Percentiles rank a stretch among this genome's conserved stretches.
These are phyloP conservation scores for Nephila pilipes DNA, from an alignment of 1,140 invertebrate species.

Conservation along the genomic window DNA sequence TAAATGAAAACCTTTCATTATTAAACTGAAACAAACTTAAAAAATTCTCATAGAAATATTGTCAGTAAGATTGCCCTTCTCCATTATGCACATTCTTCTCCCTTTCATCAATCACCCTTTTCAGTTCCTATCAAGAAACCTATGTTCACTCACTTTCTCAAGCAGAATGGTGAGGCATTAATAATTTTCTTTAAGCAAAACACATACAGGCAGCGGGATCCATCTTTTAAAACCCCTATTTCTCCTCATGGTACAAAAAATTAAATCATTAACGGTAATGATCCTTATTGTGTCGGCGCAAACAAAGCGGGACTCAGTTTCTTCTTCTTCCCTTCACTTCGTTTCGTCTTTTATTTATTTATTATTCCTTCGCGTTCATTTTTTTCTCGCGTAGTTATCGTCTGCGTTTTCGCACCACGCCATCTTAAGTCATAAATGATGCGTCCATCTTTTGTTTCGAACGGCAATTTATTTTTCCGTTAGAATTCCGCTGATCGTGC, in stretches of 20 bases:
- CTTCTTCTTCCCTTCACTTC: constrained; percentile 67
- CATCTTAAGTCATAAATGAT: constrained; percentile 68
- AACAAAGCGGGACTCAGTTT: constrained; percentile 45
- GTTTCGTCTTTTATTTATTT: constrained; percentile 58
- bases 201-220: constrained; percentile 9
- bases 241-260: constrained; percentile 65
- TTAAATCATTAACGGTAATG: constrained; percentile 71
- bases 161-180: constrained; percentile 67
- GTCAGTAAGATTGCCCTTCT: constrained; percentile 5
- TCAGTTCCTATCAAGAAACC: constrained; percentile 59
- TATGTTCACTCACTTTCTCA: background rate
- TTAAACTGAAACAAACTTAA: background rate
- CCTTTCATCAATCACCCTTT: background rate
- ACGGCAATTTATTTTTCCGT: constrained; percentile 72
- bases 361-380: background rate
- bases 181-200: constrained; percentile 62
- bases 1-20: background rate
- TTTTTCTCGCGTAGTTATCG: constrained; percentile 36
- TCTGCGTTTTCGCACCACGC: constrained; percentile 53
- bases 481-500: constrained; percentile 66
- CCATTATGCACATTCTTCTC: constrained; percentile 13
- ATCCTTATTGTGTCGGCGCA: constrained; percentile 70
- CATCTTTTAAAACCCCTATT: constrained; percentile 69
- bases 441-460: constrained; percentile 65
- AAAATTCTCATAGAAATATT: background rate